A percentile compares a stretch with the other conserved stretches of the same genome.
Conservation (phyloP, 2,888 invertebrate genomes). For the Heliconius charithonia region DNA sequence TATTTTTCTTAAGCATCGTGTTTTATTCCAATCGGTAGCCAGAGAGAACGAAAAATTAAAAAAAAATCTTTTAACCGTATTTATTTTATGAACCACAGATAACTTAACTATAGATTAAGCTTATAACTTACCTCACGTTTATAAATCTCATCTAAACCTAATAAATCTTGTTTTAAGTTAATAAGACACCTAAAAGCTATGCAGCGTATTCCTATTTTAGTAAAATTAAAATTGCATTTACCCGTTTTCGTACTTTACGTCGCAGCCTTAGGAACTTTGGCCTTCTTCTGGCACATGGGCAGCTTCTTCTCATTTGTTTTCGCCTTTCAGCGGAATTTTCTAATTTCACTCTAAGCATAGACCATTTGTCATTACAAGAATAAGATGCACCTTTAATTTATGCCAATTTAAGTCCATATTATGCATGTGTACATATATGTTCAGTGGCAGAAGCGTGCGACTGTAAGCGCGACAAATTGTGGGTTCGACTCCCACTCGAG, state of each 20-base stretch:
- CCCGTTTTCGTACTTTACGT: conserved; percentile 44
- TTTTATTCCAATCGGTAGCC: too few relatives aligned
- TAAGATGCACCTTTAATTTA: conserved; percentile 44
- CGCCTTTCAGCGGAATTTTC: conserved; percentile 56
- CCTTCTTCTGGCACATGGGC: conserved; percentile 50
- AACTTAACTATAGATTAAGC: not conserved
- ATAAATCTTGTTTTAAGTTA: not conserved
- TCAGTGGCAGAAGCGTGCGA: too few relatives aligned
- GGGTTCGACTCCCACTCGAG: not conserved
- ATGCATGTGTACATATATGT: too few relatives aligned
- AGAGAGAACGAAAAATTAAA: too few relatives aligned
- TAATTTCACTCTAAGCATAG: conserved; percentile 50
- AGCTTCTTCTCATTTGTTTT: conserved; percentile 45
- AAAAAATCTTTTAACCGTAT: too few relatives aligned
- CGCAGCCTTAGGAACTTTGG: conserved; percentile 60
- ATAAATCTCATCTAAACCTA: not conserved
- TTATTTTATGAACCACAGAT: not conserved
- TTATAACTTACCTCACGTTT: not conserved
- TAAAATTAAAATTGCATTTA: conserved; percentile 6
- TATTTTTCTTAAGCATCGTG: too few relatives aligned
- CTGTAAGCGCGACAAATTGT: too few relatives aligned
- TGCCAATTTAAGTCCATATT: not conserved
- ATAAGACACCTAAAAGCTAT: not conserved
- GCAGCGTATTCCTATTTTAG: not conserved
- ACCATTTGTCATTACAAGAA: conserved; percentile 50